These are phyloP conservation scores for Ptychochromis oligacanthus DNA, from an alignment of 2,113 vertebrate species.

Conservation along the genomic window DNA sequence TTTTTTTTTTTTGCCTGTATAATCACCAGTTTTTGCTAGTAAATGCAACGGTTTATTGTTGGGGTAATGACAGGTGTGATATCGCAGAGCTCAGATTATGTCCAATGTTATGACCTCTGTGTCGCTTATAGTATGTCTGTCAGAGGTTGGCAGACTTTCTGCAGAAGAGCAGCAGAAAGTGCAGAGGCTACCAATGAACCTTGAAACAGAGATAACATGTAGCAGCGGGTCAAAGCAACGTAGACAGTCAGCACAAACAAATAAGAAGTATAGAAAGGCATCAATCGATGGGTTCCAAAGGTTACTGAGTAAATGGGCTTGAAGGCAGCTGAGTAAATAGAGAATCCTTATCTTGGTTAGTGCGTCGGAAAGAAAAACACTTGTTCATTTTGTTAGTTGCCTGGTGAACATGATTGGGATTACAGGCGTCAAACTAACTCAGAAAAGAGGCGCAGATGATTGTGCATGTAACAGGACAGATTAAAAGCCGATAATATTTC, in stretches of 20 bases:
- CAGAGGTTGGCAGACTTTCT: background rate
- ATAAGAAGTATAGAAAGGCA: background rate
- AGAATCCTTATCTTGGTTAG: constrained; percentile 16
- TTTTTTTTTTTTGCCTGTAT: background rate
- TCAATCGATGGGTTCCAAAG: constrained; percentile 9
- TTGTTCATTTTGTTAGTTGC: background rate
- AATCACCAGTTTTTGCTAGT: constrained; percentile 7
- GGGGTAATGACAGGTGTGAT: background rate
- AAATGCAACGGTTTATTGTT: background rate
- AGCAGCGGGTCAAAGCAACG: constrained; percentile 12
- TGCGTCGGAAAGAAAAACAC: background rate
- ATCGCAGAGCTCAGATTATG: background rate
- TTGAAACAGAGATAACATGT: constrained; percentile 25
- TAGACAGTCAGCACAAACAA: constrained; percentile 25
- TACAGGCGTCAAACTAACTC: background rate
- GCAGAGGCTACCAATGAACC: constrained; percentile 15
- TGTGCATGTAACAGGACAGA: background rate
- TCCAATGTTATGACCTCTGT: background rate
- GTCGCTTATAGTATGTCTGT: background rate
- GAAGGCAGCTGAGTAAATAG: constrained; percentile 41
- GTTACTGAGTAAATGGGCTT: constrained; percentile 5
- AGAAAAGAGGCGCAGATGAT: background rate
- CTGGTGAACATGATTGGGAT: background rate
- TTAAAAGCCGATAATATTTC: background rate
- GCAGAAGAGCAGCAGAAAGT: constrained; percentile 2